phyloP scores from a whole-genome alignment of 2,888 invertebrate genomes.

The Drosophila stalkeri region DNA sequence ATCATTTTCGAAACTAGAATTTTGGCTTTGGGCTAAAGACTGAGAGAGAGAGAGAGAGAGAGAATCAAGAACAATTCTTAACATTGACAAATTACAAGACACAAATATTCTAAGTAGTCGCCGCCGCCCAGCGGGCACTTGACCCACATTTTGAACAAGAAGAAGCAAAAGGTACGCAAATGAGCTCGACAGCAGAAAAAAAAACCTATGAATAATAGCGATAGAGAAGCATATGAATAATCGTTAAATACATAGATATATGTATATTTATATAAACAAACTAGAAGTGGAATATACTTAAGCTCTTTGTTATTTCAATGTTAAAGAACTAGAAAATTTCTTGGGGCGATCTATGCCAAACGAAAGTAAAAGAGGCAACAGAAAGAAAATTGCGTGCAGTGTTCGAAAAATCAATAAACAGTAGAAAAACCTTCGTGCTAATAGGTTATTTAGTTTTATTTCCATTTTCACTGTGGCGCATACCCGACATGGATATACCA shows the following conservation, averaged over 20 bases:
- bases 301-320: slow-evolving; percentile 39
- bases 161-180: slow-evolving; percentile 2
- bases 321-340: slow-evolving; percentile 44
- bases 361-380: slow-evolving; percentile 52
- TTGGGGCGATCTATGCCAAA: slow-evolving; percentile 46
- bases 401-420: slow-evolving; percentile 52
- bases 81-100: slow-evolving; percentile 13
- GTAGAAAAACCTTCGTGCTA: slow-evolving; percentile 69
- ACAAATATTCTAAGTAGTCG: slow-evolving; percentile 14
- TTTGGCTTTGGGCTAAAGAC: not conserved
- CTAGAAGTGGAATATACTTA: not conserved
- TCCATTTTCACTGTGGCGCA: slow-evolving; percentile 25
- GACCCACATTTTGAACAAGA: slow-evolving; percentile 24
- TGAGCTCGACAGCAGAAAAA: slow-evolving; percentile 10
- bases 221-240: slow-evolving; percentile 1
- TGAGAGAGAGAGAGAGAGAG: not conserved
- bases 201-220: slow-evolving; percentile 12
- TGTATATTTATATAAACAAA: not conserved
- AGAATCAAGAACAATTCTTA: slow-evolving; percentile 7
- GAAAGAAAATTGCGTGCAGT: slow-evolving; percentile 24
- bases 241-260: not conserved
- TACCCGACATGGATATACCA: slow-evolving; percentile 35
- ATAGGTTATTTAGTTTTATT: slow-evolving; percentile 71
- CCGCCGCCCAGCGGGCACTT: slow-evolving; percentile 22
- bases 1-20: not conserved